A percentile compares a stretch with the other conserved stretches of the same genome.
Conservation (phyloP, 2,888 invertebrate genomes). For the Junonia oenone region DNA sequence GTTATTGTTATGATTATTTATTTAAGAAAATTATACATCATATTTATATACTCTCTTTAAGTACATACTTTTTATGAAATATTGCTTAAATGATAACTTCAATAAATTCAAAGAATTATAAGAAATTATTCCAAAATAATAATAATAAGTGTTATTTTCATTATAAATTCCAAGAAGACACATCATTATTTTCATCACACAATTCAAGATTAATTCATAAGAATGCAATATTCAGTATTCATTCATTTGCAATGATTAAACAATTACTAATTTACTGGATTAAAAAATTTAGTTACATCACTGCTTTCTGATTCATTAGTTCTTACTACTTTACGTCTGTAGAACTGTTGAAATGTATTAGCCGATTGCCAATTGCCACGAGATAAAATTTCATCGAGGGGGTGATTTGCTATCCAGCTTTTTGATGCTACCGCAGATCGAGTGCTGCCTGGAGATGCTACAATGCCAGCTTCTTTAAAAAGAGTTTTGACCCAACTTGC, state of each 20-base stretch:
- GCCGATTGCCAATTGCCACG: slow-evolving; percentile 5
- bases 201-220: too few species aligned
- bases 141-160: neutral
- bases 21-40: too few species aligned
- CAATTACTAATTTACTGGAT: neutral
- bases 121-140: neutral
- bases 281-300: neutral
- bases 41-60: too few species aligned
- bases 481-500: neutral
- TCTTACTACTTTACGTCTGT: neutral
- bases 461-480: neutral
- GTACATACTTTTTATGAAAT: neutral
- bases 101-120: too few species aligned
- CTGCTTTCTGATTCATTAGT: neutral
- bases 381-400: slow-evolving; percentile 6
- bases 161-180: neutral
- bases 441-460: slow-evolving; percentile 2
- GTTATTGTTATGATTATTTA: neutral
- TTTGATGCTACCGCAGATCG: slow-evolving; percentile 14
- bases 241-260: too few species aligned
- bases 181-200: neutral
- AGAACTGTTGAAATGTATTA: slow-evolving; percentile 2
- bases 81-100: too few species aligned
- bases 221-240: too few species aligned
- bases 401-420: slow-evolving; percentile 2